Percentiles rank a stretch among this genome's conserved stretches.
These are phyloP conservation scores for Antechinus stuartii DNA, from an alignment of 2,113 vertebrate species.

Conservation along the genomic window DNA sequence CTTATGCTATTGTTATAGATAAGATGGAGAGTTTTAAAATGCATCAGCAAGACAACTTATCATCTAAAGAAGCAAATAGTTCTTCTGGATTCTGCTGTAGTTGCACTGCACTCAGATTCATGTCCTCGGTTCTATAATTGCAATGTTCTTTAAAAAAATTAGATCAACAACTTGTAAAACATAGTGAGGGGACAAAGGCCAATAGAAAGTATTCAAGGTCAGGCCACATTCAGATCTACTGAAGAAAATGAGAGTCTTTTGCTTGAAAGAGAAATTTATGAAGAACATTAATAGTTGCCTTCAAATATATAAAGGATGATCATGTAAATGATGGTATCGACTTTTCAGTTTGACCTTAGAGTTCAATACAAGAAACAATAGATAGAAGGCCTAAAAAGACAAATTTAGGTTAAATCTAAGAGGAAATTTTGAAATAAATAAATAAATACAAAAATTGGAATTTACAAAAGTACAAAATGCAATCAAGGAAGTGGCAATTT, in stretches of 20 bases:
- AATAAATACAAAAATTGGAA: not conserved
- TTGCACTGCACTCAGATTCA: not conserved
- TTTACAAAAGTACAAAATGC: not conserved
- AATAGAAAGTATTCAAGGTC: not conserved
- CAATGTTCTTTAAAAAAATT: not conserved
- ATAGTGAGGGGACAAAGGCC: not conserved
- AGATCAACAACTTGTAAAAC: not conserved
- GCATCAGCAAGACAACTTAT: not conserved
- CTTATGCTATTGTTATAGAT: not conserved
- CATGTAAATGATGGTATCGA: not conserved
- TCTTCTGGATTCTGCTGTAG: not conserved
- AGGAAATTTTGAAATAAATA: not conserved
- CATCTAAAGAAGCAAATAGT: not conserved
- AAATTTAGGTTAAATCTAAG: not conserved
- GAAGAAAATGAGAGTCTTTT: not conserved
- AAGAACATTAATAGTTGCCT: not conserved
- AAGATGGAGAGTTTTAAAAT: not conserved
- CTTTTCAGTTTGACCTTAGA: not conserved
- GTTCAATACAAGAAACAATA: not conserved
- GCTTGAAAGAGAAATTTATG: not conserved
- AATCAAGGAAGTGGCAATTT: not conserved
- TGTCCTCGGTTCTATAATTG: not conserved
- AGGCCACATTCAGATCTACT: rapidly evolving
- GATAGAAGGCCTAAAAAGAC: not conserved
- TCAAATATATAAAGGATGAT: not conserved